Evolutionary conservation across 2,888 invertebrate genomes (phyloP).

Genomic region (Leptogaster cylindrica): DNA sequence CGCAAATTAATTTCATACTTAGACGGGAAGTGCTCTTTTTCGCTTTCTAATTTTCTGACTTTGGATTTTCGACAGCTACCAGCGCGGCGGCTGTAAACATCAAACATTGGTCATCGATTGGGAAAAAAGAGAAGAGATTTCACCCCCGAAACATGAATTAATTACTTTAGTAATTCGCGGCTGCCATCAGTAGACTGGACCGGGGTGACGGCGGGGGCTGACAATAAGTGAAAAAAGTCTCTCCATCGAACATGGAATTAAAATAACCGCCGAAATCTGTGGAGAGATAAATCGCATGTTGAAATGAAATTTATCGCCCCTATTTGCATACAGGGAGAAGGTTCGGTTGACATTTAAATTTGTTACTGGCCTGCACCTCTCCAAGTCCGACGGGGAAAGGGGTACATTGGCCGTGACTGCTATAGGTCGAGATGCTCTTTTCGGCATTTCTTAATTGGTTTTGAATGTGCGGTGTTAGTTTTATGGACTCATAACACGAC

Average conservation of each 20-base stretch:
- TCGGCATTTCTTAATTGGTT: constrained; percentile 27
- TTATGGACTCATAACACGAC: constrained; percentile 38
- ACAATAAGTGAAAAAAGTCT: constrained; percentile 18
- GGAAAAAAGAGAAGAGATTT: constrained; percentile 9
- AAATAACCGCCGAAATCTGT: constrained; percentile 40
- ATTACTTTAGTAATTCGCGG: constrained; percentile 27
- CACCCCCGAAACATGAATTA: constrained; percentile 30
- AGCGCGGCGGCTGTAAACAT: too few species aligned
- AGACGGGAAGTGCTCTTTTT: constrained; percentile 30
- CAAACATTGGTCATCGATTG: constrained; percentile 4
- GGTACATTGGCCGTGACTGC: neutral
- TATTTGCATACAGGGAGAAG: constrained; percentile 47
- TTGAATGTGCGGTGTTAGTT: constrained; percentile 36
- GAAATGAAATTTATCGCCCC: constrained; percentile 46
- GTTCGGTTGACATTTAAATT: constrained; percentile 47
- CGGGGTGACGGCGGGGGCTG: neutral
- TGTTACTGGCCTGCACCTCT: constrained; percentile 39
- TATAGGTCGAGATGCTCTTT: constrained; percentile 22
- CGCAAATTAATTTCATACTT: constrained; percentile 34
- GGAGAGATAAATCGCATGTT: constrained; percentile 46
- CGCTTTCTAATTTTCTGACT: constrained; percentile 4
- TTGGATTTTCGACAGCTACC: neutral
- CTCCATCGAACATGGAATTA: constrained; percentile 38
- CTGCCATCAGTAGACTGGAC: neutral
- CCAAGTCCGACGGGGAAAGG: neutral